Conservation (phyloP, 2,113 vertebrate genomes). For the Poeciliopsis retropinna region DNA sequence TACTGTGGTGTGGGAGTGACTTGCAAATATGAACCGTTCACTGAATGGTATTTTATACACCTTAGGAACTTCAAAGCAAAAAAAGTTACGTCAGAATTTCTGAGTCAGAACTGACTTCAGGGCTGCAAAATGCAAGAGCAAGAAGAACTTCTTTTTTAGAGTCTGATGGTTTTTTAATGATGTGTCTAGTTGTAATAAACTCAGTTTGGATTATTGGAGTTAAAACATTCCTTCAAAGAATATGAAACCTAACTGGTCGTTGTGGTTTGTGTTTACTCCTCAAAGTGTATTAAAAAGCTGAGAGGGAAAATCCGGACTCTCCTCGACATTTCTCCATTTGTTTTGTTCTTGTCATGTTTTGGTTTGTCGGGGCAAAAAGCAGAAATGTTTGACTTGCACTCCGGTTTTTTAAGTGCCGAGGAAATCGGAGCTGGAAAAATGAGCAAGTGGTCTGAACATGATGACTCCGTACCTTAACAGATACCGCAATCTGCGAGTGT, state of each 20-base stretch:
- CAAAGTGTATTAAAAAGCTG: background rate
- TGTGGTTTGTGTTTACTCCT: slow-evolving; percentile 15
- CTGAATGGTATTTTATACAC: background rate
- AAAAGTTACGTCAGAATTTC: background rate
- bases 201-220: slow-evolving; percentile 5
- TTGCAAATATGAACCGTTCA: background rate
- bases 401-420: slow-evolving; percentile 10
- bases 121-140: background rate
- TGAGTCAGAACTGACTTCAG: background rate
- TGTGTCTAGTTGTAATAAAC: background rate
- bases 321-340: slow-evolving; percentile 2
- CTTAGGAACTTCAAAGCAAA: background rate
- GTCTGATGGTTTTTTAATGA: background rate
- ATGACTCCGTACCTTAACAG: slow-evolving; percentile 54
- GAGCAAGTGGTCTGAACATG: slow-evolving; percentile 23
- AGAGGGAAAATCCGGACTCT: background rate
- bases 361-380: slow-evolving; percentile 4
- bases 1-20: too few species aligned
- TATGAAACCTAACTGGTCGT: background rate
- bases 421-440: slow-evolving; percentile 14
- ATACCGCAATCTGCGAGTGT: slow-evolving; percentile 32
- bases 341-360: slow-evolving; percentile 14
- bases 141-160: background rate
- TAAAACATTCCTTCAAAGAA: slow-evolving; percentile 4
- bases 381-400: background rate